These are phyloP conservation scores for Eupithecia subfuscata DNA, from an alignment of 2,888 invertebrate genomes.

Conservation along the genomic window DNA sequence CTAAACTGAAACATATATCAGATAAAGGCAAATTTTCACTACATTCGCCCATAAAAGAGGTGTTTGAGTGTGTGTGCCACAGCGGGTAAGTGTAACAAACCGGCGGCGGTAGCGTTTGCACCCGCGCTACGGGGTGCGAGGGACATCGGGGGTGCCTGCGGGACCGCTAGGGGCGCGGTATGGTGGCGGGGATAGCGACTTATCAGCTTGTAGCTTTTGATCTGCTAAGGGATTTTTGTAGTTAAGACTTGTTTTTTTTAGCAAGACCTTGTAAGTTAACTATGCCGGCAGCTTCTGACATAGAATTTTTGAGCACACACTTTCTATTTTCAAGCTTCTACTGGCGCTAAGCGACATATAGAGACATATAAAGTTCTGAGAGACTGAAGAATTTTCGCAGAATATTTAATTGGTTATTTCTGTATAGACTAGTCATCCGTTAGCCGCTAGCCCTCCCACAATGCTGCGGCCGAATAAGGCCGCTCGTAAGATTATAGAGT, in stretches of 20 bases:
- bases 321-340: too few species aligned
- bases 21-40: neutral
- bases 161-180: neutral
- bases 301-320: too few species aligned
- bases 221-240: neutral
- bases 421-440: neutral
- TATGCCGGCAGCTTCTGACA: too few species aligned
- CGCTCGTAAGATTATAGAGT: slow-evolving; percentile 4
- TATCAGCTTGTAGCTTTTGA: too few species aligned
- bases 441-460: neutral
- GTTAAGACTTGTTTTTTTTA: too few species aligned
- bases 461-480: neutral
- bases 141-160: neutral
- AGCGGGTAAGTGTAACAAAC: neutral
- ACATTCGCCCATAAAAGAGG: neutral
- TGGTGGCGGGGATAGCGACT: neutral
- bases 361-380: too few species aligned
- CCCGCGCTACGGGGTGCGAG: neutral
- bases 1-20: neutral
- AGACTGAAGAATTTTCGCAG: too few species aligned
- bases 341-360: too few species aligned
- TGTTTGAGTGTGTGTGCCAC: neutral
- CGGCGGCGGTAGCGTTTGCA: neutral
- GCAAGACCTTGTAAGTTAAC: too few species aligned
- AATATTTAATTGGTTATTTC: neutral